phyloP scores from a whole-genome alignment of 2,797 vertebrate species.

The Nannoperca obscura region DNA sequence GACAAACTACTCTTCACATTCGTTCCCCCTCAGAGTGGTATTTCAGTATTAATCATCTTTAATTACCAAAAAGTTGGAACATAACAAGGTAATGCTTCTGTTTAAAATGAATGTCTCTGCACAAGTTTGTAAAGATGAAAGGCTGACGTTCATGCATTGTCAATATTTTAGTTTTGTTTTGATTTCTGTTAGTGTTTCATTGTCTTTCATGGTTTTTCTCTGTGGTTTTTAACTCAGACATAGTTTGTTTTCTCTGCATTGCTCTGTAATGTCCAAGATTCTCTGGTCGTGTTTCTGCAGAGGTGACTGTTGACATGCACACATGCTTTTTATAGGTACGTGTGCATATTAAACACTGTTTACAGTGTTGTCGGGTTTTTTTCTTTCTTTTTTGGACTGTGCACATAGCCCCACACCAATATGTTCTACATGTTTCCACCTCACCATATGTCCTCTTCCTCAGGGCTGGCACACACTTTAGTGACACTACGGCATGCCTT shows the following conservation, averaged over 20 bases:
- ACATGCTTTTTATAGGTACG: not conserved
- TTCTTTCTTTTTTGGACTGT: not conserved
- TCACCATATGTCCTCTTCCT: conserved; percentile 29
- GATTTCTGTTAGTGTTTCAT: too few species aligned
- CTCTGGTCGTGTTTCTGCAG: not conserved
- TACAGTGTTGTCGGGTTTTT: not conserved
- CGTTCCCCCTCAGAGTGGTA: conserved; percentile 42
- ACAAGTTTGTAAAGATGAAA: conserved; percentile 26
- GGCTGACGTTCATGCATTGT: conserved; percentile 17
- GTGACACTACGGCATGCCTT: conserved; percentile 3
- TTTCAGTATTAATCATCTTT: conserved; percentile 57
- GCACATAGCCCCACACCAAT: not conserved
- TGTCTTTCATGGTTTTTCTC: too few species aligned
- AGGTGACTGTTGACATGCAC: not conserved
- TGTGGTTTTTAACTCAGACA: conserved; percentile 15
- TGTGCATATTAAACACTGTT: not conserved
- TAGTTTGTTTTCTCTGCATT: conserved; percentile 38
- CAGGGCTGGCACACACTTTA: conserved; percentile 21
- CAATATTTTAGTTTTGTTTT: conserved; percentile 19
- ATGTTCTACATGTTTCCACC: conserved; percentile 2
- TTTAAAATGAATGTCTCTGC: conserved; percentile 4
- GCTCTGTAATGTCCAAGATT: conserved; percentile 25
- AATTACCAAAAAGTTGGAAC: conserved; percentile 50
- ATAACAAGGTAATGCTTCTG: conserved; percentile 36
- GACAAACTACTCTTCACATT: conserved; percentile 50